These are phyloP conservation scores for Ypsolopha sequella DNA, from an alignment of 2,888 invertebrate genomes.

Conservation along the genomic window DNA sequence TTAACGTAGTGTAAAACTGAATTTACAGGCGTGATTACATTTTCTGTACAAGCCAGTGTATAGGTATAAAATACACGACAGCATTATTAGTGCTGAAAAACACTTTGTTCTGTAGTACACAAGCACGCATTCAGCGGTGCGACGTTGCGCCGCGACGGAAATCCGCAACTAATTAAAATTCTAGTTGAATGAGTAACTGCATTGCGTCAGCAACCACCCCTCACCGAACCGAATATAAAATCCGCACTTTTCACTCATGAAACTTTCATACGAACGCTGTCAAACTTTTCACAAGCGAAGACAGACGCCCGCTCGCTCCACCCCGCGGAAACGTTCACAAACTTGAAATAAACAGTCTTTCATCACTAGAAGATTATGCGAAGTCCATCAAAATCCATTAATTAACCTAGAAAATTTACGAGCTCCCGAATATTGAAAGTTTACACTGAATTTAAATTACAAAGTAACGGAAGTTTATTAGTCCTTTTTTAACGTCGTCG, in stretches of 20 bases:
- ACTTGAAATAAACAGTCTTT: background rate
- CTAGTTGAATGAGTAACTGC: constrained; percentile 55
- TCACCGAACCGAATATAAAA: constrained; percentile 11
- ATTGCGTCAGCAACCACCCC: constrained; percentile 26
- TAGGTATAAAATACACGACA: no score
- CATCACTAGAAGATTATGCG: constrained; percentile 28
- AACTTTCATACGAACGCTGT: background rate
- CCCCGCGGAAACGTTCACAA: background rate
- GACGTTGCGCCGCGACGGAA: constrained; percentile 29
- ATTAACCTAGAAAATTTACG: constrained; percentile 62
- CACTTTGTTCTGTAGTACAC: no score
- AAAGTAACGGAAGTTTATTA: constrained; percentile 52
- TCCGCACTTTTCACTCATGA: background rate
- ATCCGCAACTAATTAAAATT: constrained; percentile 64
- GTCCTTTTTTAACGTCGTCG: constrained; percentile 52
- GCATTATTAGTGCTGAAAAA: no score
- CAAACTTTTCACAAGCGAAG: background rate
- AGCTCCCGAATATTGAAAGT: constrained; percentile 53
- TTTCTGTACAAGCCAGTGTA: no score
- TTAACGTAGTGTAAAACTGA: no score
- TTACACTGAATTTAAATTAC: constrained; percentile 48
- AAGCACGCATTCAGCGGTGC: constrained; percentile 6
- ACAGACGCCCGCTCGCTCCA: no score
- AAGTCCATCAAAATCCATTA: constrained; percentile 60
- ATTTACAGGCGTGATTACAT: no score